Percentiles rank a stretch among this genome's conserved stretches.
phyloP scores from a whole-genome alignment of 2,888 invertebrate genomes.

The Lomographa bimaculata region DNA sequence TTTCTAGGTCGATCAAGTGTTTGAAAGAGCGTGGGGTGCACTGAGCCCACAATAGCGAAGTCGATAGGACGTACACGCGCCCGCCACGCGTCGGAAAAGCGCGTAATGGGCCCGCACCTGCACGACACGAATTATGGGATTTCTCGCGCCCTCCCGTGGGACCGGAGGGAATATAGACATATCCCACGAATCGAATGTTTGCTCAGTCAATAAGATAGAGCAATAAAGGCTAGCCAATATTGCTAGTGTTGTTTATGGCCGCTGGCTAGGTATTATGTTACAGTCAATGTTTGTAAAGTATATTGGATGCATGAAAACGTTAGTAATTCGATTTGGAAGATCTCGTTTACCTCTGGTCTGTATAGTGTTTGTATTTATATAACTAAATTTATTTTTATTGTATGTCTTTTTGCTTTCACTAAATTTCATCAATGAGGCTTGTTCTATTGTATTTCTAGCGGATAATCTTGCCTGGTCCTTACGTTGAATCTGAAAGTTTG shows the following conservation, averaged over 20 bases:
- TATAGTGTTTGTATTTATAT: too few relatives aligned
- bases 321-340: too few relatives aligned
- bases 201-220: slow-evolving; percentile 67
- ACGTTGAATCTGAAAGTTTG: too few relatives aligned
- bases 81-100: slow-evolving; percentile 75
- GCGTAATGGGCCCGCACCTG: slow-evolving; percentile 81
- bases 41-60: slow-evolving; percentile 55
- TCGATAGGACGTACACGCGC: slow-evolving; percentile 60
- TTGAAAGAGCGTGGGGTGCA: slow-evolving; percentile 54
- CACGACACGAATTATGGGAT: slow-evolving; percentile 79
- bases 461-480: too few relatives aligned
- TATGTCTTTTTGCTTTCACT: too few relatives aligned
- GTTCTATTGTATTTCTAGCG: too few relatives aligned
- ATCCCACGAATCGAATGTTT: slow-evolving; percentile 57
- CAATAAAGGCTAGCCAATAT: slow-evolving; percentile 64
- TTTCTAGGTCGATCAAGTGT: slow-evolving; percentile 51
- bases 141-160: slow-evolving; percentile 83
- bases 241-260: slow-evolving; percentile 42
- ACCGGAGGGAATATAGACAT: slow-evolving; percentile 54
- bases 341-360: too few relatives aligned
- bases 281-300: slow-evolving; percentile 34
- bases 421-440: too few relatives aligned
- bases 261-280: slow-evolving; percentile 46
- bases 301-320: slow-evolving; percentile 1
- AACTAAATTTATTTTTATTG: too few relatives aligned